Conservation (phyloP, 2,113 vertebrate species). For the Dendrocopos noguchii region DNA sequence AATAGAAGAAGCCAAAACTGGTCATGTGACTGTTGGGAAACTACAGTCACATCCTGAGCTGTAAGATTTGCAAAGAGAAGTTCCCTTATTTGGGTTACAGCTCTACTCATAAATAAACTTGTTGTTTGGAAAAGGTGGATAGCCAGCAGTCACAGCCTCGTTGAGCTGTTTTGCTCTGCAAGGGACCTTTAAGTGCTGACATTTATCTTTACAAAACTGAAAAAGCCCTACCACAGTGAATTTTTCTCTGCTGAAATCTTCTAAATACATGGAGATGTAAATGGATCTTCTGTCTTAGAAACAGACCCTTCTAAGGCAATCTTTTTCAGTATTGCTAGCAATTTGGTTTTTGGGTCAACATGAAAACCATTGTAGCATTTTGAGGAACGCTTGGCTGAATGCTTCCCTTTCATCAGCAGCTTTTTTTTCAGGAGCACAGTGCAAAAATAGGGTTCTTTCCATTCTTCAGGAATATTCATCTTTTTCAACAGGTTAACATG, state of each 20-base stretch:
- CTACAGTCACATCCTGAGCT: constrained; percentile 41
- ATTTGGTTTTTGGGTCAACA: not conserved
- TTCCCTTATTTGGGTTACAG: constrained; percentile 30
- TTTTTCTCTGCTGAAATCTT: not conserved
- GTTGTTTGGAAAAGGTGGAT: not conserved
- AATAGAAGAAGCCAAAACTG: not conserved
- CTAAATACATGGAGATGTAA: not conserved
- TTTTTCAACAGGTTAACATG: not conserved
- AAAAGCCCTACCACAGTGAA: not conserved
- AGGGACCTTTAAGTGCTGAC: not conserved
- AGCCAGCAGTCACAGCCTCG: not conserved
- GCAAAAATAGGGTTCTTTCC: not conserved
- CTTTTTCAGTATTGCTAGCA: not conserved
- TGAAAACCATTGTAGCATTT: not conserved
- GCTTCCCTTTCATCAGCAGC: not conserved
- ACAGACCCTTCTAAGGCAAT: not conserved
- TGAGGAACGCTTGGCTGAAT: not conserved
- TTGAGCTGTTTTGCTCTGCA: not conserved
- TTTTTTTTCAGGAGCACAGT: not conserved
- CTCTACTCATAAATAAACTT: not conserved
- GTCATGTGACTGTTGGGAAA: constrained; percentile 14
- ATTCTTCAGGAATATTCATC: not conserved
- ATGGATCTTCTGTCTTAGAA: not conserved
- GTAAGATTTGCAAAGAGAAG: not conserved
- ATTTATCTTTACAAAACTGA: not conserved